Evolutionary conservation across 2,113 vertebrate genomes (phyloP), one percentile per base, ranked within the genome.

Genomic region (Oceanites oceanicus): DNA sequence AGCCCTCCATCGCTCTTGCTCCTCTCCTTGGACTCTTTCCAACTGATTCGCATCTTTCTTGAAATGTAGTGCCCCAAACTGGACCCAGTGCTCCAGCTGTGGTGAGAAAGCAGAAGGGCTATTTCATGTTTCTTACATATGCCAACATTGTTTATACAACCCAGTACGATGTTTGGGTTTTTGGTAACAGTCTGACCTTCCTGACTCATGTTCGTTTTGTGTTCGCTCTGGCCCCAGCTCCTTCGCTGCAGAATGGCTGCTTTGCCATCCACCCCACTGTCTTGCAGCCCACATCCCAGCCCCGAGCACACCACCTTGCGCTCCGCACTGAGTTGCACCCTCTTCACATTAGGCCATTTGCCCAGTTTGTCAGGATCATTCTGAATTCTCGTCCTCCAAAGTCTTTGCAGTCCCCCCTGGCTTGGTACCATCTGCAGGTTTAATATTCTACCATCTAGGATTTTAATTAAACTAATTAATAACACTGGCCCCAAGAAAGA

Each of bases 101-200:
- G 25, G 74, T 88, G 81, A 85, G 87, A 87, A 89, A 95, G 61
- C 80, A 94, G 70, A 40, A 92, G 47, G 80, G 72, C 77, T 58
- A 75, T 85, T 94, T 93, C 36, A 58, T 40, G 53, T 87, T 93
- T 87, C 62, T 79, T 79, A 82, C 40, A 76, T 87, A 65, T 66
- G 73, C 61, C 87, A 68, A 30, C 38, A 58, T 27, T 85, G 62
- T 95, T 96, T 95, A 95, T 53, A 95, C 21, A 90, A 53, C 7
- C 16, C 34, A n/a, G 15, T 52, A 85, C 0, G 3, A 53, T 68
- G 62, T 91, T 68, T 75, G 49, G 40, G 34, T 8, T 70, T 58
- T 94, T 85, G 58, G 61, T 40, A 93, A 72, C 36, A 70, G 49
- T 8, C 34, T 90, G 86, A 82, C 56, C 77, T 72, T 68, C 84